phyloP scores from a whole-genome alignment of 2,888 invertebrate species.

The Trachelus troglodyta region DNA sequence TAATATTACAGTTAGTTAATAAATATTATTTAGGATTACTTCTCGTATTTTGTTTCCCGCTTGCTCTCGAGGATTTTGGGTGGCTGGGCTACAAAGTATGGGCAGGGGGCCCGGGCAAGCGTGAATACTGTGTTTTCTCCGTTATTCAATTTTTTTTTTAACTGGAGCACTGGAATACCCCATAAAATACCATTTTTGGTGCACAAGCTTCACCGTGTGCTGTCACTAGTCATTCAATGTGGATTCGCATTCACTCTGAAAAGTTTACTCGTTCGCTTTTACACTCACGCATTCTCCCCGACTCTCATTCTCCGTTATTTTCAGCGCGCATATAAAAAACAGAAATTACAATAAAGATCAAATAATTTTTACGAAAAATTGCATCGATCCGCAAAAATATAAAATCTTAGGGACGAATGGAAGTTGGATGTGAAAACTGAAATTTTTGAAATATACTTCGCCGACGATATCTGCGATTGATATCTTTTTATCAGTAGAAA shows the following conservation, averaged over 20 bases:
- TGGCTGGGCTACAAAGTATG: neutral
- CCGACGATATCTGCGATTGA: neutral
- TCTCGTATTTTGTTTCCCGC: slow-evolving; percentile 14
- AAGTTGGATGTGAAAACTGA: slow-evolving; percentile 2
- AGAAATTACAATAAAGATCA: neutral
- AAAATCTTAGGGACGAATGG: slow-evolving; percentile 14
- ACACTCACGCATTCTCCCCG: neutral
- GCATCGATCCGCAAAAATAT: neutral
- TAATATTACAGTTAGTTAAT: slow-evolving; percentile 59
- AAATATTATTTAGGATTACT: slow-evolving; percentile 54
- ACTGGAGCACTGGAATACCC: neutral
- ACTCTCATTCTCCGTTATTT: neutral
- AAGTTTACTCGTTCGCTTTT: neutral
- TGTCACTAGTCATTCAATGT: neutral
- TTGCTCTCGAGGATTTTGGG: slow-evolving; percentile 9
- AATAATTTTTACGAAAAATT: slow-evolving; percentile 1
- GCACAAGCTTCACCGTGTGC: neutral
- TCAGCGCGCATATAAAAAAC: neutral
- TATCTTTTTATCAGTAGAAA: neutral
- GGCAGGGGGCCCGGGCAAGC: slow-evolving; percentile 5
- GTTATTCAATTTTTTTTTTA: neutral
- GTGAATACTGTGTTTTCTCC: slow-evolving; percentile 25
- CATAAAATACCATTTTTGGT: neutral
- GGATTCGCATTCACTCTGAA: neutral
- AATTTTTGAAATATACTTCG: slow-evolving; percentile 11